Percentiles rank a stretch among this genome's conserved stretches.
Evolutionary conservation across 2,797 vertebrate species (phyloP).

Genomic region (Prionace glauca): DNA sequence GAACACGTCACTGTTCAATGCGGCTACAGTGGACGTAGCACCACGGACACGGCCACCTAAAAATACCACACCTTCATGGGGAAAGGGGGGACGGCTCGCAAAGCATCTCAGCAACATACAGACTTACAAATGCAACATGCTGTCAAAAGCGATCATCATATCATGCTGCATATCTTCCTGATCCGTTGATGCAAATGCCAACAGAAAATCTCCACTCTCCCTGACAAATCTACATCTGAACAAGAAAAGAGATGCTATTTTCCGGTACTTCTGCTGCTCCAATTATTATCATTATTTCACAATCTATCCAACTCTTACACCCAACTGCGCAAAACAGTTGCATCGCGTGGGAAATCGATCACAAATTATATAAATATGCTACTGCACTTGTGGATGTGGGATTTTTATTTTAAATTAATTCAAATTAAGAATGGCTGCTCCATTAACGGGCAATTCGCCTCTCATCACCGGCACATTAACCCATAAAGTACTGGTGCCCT

Average conservation of each 20-base stretch:
- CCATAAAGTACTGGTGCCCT: background rate
- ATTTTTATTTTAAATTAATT: slow-evolving; percentile 25
- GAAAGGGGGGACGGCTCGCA: background rate
- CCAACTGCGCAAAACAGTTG: background rate
- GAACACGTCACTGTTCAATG: background rate
- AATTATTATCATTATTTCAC: background rate
- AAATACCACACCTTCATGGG: background rate
- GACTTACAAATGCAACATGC: background rate
- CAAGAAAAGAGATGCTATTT: background rate
- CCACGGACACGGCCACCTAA: background rate
- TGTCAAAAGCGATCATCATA: background rate
- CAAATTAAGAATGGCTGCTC: background rate
- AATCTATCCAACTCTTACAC: background rate
- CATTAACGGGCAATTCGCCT: background rate
- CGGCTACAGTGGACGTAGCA: background rate
- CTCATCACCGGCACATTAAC: background rate
- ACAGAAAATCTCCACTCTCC: background rate
- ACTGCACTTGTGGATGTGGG: background rate
- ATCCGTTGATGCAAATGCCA: background rate
- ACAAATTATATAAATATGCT: background rate
- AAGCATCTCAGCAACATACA: background rate
- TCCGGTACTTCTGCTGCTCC: background rate
- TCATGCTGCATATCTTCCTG: background rate
- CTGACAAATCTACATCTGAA: background rate
- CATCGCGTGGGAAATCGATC: background rate